phyloP scores from a whole-genome alignment of 2,797 vertebrate genomes.

The Hydrolagus colliei region DNA sequence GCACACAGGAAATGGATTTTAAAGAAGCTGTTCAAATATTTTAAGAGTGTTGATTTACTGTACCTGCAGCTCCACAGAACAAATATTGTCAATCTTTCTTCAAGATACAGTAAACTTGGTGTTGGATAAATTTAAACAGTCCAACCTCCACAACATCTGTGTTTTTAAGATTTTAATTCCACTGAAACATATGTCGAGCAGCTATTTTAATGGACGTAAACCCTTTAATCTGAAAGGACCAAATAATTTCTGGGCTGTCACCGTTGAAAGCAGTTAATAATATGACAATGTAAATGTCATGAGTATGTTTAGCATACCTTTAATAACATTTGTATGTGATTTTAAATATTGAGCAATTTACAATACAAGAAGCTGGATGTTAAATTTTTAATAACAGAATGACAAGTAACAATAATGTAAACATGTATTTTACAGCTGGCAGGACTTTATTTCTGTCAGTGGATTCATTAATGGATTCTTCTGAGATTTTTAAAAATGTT shows the following conservation, averaged over 20 bases:
- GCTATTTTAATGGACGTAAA: background rate
- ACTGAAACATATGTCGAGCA: background rate
- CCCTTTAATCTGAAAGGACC: background rate
- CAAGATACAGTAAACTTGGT: background rate
- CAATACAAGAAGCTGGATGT: constrained; percentile 9
- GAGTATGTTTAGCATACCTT: constrained; percentile 12
- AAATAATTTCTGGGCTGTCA: background rate
- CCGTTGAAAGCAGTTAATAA: constrained; percentile 19
- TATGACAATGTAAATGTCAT: constrained; percentile 24
- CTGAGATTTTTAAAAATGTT: constrained; percentile 30
- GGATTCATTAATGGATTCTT: constrained; percentile 18
- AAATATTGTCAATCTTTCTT: constrained; percentile 23
- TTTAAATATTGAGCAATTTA: constrained; percentile 30
- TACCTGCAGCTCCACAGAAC: constrained; percentile 1
- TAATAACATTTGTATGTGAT: constrained; percentile 14
- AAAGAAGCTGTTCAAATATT: constrained; percentile 28
- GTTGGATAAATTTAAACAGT: background rate
- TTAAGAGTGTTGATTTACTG: constrained; percentile 1
- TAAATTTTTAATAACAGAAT: constrained; percentile 30
- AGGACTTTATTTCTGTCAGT: background rate
- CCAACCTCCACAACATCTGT: constrained; percentile 1
- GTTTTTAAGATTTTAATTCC: background rate
- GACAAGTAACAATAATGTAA: constrained; percentile 31
- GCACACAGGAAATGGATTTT: constrained; percentile 16
- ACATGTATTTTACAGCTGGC: constrained; percentile 19